Base-by-base conservation (phyloP, 1,140 invertebrate genomes). In the Pseudomyrmex concolor region DNA sequence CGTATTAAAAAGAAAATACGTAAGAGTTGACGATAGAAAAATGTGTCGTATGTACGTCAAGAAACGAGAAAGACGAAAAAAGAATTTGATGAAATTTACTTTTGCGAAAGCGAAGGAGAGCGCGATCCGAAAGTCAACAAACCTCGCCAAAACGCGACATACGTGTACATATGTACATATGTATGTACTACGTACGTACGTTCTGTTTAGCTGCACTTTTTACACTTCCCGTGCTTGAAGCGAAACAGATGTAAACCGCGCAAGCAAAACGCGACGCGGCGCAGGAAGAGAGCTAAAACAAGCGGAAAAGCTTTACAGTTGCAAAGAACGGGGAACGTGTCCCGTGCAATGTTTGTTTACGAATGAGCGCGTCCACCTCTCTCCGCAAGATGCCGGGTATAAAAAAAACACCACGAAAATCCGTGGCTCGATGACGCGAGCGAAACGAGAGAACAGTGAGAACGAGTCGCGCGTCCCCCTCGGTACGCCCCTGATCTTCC, bases 401-500 rank as follows among this genome's bases (percentile, higher is more conserved):
- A 17, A 48, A 70, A 48, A 70, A 57, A 60, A 70, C 45, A 13
- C n/a, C 12, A 10, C 64, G 43, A 17, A n/a, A n/a, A 15, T 48
- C 0, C 10, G 17, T 4, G 9, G 1, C 19, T 19, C 17, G 17
- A 25, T 9, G 57, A 48, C 8, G 57, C 19, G 9, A 25, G 43
- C 19, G 9, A 25, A 8, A 60, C 13, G 17, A 48, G 13, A 22
- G 19, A 12, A 45, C 22, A 62, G n/a, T 17, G 25, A 2, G 48
- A 13, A 15, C 50, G 60, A 34, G 50, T 12, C 43, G 67, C 43
- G 22, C 22, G 45, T 73, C 0, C 34, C 34, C 51, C 80, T 85
- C 50, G 74, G 70, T 90, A 90, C 91, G 91, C 84, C 88, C 91
- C 91, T 92, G 91, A 83, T 86, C 86, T 91, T 86, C 91, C 91